Conservation (phyloP, 2,113 vertebrate genomes). For the Aldabrachelys gigantea region DNA sequence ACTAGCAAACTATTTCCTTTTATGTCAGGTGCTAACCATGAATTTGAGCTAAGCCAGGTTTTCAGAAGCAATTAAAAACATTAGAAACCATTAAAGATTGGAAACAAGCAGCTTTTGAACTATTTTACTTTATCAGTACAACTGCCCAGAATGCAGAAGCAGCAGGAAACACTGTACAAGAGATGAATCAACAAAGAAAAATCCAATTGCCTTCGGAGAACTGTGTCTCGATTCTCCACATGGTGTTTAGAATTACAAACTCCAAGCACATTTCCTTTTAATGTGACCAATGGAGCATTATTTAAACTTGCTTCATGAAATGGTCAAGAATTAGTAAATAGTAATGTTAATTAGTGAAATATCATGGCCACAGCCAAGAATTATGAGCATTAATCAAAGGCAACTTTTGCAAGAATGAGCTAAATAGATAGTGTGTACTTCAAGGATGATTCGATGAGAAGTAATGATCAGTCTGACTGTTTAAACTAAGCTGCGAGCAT, state of each 20-base stretch:
- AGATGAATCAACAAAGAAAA: background rate
- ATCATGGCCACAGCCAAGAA: background rate
- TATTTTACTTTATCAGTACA: background rate
- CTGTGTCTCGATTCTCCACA: background rate
- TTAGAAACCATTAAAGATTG: background rate
- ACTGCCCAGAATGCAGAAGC: background rate
- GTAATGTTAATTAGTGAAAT: background rate
- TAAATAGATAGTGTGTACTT: background rate
- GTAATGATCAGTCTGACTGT: background rate
- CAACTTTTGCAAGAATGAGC: background rate
- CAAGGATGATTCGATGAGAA: background rate
- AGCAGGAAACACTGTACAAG: background rate
- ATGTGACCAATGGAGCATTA: background rate
- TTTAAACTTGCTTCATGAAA: background rate
- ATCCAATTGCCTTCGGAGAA: background rate
- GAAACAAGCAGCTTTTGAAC: background rate
- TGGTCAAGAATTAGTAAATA: constrained; percentile 3
- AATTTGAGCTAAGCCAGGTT: background rate
- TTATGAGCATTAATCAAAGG: background rate
- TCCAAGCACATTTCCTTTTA: background rate
- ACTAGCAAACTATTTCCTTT: background rate
- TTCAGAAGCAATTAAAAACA: background rate
- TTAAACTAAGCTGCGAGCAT: rapidly evolving
- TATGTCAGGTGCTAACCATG: background rate
- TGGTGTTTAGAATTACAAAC: background rate